Percentiles rank a stretch among this genome's conserved stretches.
These are phyloP conservation scores for Camponotus floridanus DNA, from an alignment of 1,140 invertebrate genomes.

Conservation along the genomic window DNA sequence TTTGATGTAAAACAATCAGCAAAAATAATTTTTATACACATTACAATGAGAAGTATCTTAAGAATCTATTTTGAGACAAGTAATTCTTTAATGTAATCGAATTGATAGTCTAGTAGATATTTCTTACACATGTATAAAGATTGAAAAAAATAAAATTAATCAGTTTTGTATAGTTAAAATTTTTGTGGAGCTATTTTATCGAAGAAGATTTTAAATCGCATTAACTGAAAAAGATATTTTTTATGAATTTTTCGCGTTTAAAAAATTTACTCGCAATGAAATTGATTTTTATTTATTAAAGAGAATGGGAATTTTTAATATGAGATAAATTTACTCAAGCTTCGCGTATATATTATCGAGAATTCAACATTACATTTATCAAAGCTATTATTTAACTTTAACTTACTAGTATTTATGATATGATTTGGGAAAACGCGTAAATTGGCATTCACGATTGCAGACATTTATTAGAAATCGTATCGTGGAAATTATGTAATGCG, in stretches of 20 bases:
- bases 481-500: conserved; percentile 42
- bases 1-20: conserved; percentile 1
- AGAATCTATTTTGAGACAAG: background rate
- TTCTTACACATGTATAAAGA: background rate
- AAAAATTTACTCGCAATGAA: background rate
- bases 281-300: background rate
- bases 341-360: conserved; percentile 15
- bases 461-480: conserved; percentile 41
- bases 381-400: conserved; percentile 45
- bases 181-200: background rate
- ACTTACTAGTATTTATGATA: conserved; percentile 37
- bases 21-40: background rate
- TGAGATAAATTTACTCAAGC: conserved; percentile 16
- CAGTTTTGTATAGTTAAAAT: background rate
- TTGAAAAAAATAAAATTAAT: background rate
- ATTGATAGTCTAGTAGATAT: background rate
- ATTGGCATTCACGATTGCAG: conserved; percentile 25
- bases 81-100: background rate
- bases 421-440: conserved; percentile 24
- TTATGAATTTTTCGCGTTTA: background rate
- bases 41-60: background rate
- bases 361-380: conserved; percentile 29
- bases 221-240: background rate
- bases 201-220: background rate
- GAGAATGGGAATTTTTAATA: conserved; percentile 21